Evolutionary conservation across 2,797 vertebrate species (phyloP).

Genomic region (Hozukius guyotensis): DNA sequence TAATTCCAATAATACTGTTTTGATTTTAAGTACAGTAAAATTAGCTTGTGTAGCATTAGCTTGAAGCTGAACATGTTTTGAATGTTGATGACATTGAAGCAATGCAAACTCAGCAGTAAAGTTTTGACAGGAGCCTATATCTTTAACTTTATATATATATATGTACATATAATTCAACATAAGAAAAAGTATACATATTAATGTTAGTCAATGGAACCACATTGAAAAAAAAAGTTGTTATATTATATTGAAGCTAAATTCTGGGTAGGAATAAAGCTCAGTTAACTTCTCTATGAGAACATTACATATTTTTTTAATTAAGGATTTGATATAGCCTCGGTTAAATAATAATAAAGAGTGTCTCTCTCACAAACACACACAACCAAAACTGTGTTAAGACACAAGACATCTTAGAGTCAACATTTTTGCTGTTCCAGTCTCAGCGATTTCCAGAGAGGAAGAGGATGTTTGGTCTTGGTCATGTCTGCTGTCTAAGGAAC

Average conservation of each 20-base stretch:
- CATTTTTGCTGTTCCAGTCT: conserved; percentile 57
- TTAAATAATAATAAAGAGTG: neutral
- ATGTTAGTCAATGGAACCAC: neutral
- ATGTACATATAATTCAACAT: neutral
- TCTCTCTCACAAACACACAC: conserved; percentile 10
- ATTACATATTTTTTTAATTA: neutral
- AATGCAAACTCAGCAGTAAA: neutral
- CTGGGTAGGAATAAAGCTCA: neutral
- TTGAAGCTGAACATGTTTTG: neutral
- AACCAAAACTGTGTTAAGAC: conserved; percentile 3
- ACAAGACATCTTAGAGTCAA: conserved; percentile 55
- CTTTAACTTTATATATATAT: neutral
- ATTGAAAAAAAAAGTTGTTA: neutral
- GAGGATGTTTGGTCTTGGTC: conserved; percentile 88
- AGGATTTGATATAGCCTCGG: neutral
- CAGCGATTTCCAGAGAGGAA: conserved; percentile 89
- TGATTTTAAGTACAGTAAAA: neutral
- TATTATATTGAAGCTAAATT: neutral
- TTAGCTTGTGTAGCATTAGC: neutral
- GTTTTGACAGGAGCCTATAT: neutral
- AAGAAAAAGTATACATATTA: neutral
- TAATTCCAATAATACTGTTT: neutral
- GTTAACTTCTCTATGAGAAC: neutral
- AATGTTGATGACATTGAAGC: neutral
- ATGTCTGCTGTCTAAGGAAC: conserved; percentile 83